Conservation (phyloP, 2,797 vertebrate genomes). For the Aulostomus chinensis region DNA sequence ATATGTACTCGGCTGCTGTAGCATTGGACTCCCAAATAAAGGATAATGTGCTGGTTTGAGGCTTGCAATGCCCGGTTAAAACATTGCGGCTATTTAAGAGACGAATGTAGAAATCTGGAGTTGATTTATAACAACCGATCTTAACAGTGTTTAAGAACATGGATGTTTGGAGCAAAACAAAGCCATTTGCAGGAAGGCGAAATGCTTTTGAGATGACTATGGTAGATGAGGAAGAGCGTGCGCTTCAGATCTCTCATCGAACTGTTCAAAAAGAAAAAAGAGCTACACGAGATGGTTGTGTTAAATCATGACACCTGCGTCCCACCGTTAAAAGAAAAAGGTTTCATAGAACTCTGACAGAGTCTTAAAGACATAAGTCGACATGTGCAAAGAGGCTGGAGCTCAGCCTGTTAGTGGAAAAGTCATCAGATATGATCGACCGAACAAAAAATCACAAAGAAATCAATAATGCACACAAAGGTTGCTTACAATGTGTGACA, state of each 20-base stretch:
- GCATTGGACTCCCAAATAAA: constrained; percentile 48
- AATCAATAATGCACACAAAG: constrained; percentile 69
- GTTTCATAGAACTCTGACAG: constrained; percentile 14
- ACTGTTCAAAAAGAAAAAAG: too few species aligned
- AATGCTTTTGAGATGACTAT: constrained; percentile 31
- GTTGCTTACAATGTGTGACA: constrained; percentile 74
- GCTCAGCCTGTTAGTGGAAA: constrained; percentile 52
- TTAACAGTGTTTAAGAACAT: constrained; percentile 58
- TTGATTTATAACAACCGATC: constrained; percentile 44
- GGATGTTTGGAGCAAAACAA: constrained; percentile 62
- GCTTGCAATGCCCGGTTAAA: constrained; percentile 37
- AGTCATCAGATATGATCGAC: constrained; percentile 44
- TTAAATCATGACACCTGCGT: constrained; percentile 46
- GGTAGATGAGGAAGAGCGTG: constrained; percentile 29
- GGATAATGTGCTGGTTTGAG: constrained; percentile 76
- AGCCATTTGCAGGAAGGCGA: constrained; percentile 48
- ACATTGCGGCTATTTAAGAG: constrained; percentile 54
- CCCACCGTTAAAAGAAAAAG: constrained; percentile 22
- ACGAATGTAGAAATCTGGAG: constrained; percentile 25
- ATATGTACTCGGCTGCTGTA: constrained; percentile 73
- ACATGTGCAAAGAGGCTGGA: constrained; percentile 74
- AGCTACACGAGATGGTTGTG: too few species aligned
- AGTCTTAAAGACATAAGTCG: constrained; percentile 46
- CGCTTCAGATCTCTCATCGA: too few species aligned
- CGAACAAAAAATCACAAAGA: constrained; percentile 66